phyloP scores from a whole-genome alignment of 2,113 vertebrate species.

The Propithecus coquereli region DNA sequence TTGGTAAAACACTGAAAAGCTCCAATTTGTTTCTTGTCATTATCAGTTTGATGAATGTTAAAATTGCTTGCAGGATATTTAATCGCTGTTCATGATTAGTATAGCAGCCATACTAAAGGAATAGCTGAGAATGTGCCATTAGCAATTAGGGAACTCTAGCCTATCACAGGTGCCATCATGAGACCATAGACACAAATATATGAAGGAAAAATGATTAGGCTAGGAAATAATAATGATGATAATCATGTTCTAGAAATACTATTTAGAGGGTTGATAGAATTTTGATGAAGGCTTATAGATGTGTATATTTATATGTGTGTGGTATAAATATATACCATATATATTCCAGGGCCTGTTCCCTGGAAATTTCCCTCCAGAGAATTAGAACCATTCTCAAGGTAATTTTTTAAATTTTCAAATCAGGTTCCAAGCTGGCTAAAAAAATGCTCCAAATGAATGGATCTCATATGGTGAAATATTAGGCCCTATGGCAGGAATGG shows the following conservation, averaged over 20 bases:
- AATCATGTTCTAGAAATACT: conserved; percentile 43
- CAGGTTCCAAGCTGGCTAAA: background rate
- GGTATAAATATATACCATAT: background rate
- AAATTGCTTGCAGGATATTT: conserved; percentile 75
- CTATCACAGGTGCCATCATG: conserved; percentile 45
- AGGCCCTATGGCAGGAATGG: background rate
- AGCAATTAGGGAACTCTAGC: conserved; percentile 60
- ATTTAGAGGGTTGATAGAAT: conserved; percentile 57
- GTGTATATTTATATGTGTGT: background rate
- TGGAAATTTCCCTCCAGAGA: conserved; percentile 25
- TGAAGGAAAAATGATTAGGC: conserved; percentile 66
- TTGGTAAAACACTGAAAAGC: conserved; percentile 76
- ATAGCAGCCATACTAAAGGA: conserved; percentile 41
- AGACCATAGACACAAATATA: conserved; percentile 58
- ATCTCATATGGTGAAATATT: background rate
- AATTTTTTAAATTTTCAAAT: conserved; percentile 24
- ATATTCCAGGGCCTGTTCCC: conserved; percentile 19
- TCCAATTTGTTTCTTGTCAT: conserved; percentile 78
- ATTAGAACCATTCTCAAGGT: conserved; percentile 25
- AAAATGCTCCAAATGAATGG: background rate
- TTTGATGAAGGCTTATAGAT: conserved; percentile 17
- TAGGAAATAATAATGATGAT: conserved; percentile 62
- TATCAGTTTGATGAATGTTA: conserved; percentile 81
- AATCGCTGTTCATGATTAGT: conserved; percentile 70
- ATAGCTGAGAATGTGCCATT: conserved; percentile 50